Percentiles rank a stretch among this genome's conserved stretches.
Conservation (phyloP, 2,113 vertebrate genomes). For the Acrocephalus kingi region DNA sequence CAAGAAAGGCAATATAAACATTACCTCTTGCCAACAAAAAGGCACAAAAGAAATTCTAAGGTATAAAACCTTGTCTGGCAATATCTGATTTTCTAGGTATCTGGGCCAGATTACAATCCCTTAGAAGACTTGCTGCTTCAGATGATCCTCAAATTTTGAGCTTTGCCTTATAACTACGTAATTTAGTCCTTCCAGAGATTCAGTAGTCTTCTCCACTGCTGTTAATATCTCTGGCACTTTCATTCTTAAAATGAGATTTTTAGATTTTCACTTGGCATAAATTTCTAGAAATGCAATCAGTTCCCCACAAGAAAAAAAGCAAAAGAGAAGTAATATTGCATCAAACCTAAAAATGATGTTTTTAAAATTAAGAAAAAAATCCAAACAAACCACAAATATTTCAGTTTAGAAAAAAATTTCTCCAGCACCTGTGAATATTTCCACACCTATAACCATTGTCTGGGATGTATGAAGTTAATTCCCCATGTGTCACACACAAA, state of each 20-base stretch:
- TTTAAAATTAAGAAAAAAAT: background rate
- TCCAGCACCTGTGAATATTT: background rate
- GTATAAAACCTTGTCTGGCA: background rate
- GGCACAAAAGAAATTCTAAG: background rate
- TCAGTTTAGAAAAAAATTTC: background rate
- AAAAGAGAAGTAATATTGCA: background rate
- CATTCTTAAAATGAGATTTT: background rate
- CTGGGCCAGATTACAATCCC: background rate
- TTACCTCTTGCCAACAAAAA: background rate
- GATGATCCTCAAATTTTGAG: background rate
- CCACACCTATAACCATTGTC: background rate
- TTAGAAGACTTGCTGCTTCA: background rate
- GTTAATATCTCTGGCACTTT: background rate
- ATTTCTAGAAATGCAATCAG: background rate
- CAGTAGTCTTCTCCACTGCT: background rate
- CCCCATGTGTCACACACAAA: background rate
- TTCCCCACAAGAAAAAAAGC: background rate
- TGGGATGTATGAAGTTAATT: background rate
- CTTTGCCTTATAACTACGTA: background rate
- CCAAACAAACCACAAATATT: background rate
- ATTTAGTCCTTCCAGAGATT: background rate
- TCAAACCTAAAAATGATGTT: background rate
- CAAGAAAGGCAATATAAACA: fast-evolving
- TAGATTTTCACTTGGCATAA: background rate
- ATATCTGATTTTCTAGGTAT: background rate